Evolutionary conservation across 2,797 vertebrate species (phyloP).

Genomic region (Rhincodon typus): DNA sequence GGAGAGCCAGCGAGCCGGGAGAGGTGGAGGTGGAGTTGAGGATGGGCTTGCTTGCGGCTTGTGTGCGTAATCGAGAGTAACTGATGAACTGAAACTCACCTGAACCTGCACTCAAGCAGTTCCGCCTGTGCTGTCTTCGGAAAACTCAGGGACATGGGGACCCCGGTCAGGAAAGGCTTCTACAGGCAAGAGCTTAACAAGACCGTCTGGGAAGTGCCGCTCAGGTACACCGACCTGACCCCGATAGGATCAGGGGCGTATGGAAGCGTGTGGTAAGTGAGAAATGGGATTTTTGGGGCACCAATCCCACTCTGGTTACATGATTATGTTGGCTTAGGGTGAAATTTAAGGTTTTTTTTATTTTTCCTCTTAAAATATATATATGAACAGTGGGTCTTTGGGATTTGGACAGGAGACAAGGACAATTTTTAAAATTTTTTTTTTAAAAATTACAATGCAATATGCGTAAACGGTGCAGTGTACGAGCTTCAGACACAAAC

Average conservation of each 20-base stretch:
- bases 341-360: slow-evolving; percentile 44
- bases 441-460: too few relatives aligned
- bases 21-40: too few relatives aligned
- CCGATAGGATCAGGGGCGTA: slow-evolving; percentile 69
- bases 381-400: background rate
- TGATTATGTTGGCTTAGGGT: slow-evolving; percentile 36
- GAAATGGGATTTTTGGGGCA: background rate
- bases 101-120: background rate
- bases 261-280: slow-evolving; percentile 69
- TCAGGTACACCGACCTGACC: slow-evolving; percentile 55
- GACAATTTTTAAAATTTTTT: background rate
- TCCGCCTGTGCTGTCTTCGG: background rate
- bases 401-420: background rate
- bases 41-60: background rate
- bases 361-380: too few relatives aligned
- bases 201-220: slow-evolving; percentile 67
- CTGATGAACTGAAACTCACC: background rate
- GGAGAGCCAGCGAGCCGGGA: background rate
- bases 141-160: slow-evolving; percentile 44
- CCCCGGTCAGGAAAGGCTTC: slow-evolving; percentile 55
- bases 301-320: background rate
- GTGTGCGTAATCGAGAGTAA: background rate
- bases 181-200: slow-evolving; percentile 63
- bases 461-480: too few relatives aligned
- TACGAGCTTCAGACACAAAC: background rate